phyloP scores from a whole-genome alignment of 2,113 vertebrate genomes.

The Tretioscincus oriximinensis region DNA sequence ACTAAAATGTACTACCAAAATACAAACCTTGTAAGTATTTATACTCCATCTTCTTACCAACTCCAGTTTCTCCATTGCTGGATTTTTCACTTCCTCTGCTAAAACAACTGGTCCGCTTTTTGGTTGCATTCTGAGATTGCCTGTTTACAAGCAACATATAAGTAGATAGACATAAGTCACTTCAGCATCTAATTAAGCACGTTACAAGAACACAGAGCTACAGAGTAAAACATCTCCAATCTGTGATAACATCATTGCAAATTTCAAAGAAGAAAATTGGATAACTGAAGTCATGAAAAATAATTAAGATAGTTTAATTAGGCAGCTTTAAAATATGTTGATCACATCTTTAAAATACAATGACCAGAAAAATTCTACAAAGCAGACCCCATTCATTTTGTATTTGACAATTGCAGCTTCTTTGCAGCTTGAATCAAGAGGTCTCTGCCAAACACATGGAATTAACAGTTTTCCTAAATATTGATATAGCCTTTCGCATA shows the following conservation, averaged over 20 bases:
- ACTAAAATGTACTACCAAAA: neutral
- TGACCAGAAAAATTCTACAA: neutral
- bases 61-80: slow-evolving; percentile 97
- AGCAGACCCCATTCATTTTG: neutral
- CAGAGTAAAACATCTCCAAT: neutral
- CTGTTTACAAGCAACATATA: slow-evolving; percentile 39
- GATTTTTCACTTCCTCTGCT: slow-evolving; percentile 91
- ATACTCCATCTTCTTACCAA: slow-evolving; percentile 97
- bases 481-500: no score
- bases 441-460: neutral
- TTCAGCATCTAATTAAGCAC: neutral
- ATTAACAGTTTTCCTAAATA: neutral
- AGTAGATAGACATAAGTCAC: neutral
- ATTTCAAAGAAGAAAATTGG: neutral
- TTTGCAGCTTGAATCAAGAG: neutral
- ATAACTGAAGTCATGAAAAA: neutral
- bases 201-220: neutral
- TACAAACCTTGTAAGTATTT: slow-evolving; percentile 94
- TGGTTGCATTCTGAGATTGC: slow-evolving; percentile 66
- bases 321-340: neutral
- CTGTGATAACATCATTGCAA: neutral
- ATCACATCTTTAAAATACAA: neutral
- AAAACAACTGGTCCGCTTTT: slow-evolving; percentile 86
- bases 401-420: neutral
- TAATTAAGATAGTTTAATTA: neutral